Evolutionary conservation across 2,113 vertebrate genomes (phyloP).

Genomic region (Myotis brandtii): DNA sequence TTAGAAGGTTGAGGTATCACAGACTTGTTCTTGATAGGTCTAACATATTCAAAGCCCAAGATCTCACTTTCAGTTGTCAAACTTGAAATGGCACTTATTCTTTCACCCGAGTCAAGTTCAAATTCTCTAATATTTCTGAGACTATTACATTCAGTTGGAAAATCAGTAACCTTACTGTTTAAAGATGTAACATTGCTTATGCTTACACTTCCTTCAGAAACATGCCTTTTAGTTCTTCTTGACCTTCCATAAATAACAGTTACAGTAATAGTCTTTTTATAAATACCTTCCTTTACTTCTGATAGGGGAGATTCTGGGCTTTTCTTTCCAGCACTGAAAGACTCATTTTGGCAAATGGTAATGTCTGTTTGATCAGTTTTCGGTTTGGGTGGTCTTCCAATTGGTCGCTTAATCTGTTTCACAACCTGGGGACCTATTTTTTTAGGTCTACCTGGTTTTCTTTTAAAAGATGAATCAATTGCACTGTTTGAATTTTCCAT

Average conservation of each 20-base stretch:
- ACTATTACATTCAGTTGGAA: slow-evolving; percentile 76
- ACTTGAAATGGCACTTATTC: slow-evolving; percentile 76
- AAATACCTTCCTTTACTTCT: slow-evolving; percentile 82
- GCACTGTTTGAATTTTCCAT: slow-evolving; percentile 72
- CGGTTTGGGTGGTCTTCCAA: slow-evolving; percentile 94
- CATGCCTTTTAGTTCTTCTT: slow-evolving; percentile 92
- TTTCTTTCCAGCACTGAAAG: slow-evolving; percentile 69
- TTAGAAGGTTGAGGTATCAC: slow-evolving; percentile 85
- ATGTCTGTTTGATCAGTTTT: slow-evolving; percentile 82
- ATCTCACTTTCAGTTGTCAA: slow-evolving; percentile 73
- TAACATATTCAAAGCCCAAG: slow-evolving; percentile 87
- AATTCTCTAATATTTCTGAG: slow-evolving; percentile 71
- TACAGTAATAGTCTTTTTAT: slow-evolving; percentile 93
- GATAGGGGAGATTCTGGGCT: slow-evolving; percentile 65
- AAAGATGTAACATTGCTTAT: slow-evolving; percentile 82
- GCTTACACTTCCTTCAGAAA: slow-evolving; percentile 90
- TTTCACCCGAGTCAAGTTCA: slow-evolving; percentile 78
- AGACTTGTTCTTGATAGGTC: slow-evolving; percentile 88
- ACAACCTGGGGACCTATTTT: slow-evolving; percentile 93
- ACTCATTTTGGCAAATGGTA: slow-evolving; percentile 70
- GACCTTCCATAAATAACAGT: slow-evolving; percentile 96
- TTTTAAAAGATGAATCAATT: slow-evolving; percentile 89
- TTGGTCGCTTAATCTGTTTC: slow-evolving; percentile 93
- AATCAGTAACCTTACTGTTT: slow-evolving; percentile 62
- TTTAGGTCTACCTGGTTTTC: slow-evolving; percentile 95